Base-by-base conservation (phyloP, 2,888 invertebrate genomes). In the Acleris laterana region DNA sequence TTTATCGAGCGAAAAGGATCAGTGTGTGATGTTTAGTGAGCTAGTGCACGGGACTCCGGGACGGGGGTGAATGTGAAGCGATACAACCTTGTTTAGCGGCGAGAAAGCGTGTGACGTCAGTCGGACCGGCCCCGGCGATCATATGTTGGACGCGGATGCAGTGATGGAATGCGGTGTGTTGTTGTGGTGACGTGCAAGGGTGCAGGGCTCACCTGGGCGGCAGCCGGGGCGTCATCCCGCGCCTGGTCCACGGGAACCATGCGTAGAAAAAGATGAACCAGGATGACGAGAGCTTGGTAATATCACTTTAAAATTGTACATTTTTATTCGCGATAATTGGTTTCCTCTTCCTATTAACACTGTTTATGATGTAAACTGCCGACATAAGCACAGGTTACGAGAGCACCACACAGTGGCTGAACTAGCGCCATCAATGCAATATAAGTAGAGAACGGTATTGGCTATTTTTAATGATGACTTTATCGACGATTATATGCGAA, bases 211-310 rank as follows among this genome's bases (percentile, higher is more conserved):
- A 87, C 87, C 89, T 88, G 82, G 78, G 76, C 78, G 80, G 72
- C 81, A 82, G 80, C 80, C 69, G 79, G 77, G 79, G 83, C 82
- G 81, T 86, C 86, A 83, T 80, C 84, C 88, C 87, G 90, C 89
- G 84, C 86, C 80, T 86, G 81, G 79, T 83, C 79, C 72, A 78
- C 84, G 84, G 79, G 87, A 90, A 94, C 93, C 94, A 95, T 95
- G 95, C 90, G 94, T 91, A 94, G 94, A 93, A 94, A 95, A 95
- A 94, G 94, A 95, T 95, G 95, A 95, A 93, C 93, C 90, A 93
- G 87, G 95, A 95, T 95, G 95, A 94, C 81, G 95, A 95, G 93
- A 95, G 95, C 94, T 95, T 95, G 95, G 95, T 95, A 93, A 92
- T 93, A 90, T 92, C 85, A 90, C 76, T 90, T 87, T 82, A 77